Base-by-base conservation (phyloP, 1,140 invertebrate species). In the Trinorchestia longiramus region DNA sequence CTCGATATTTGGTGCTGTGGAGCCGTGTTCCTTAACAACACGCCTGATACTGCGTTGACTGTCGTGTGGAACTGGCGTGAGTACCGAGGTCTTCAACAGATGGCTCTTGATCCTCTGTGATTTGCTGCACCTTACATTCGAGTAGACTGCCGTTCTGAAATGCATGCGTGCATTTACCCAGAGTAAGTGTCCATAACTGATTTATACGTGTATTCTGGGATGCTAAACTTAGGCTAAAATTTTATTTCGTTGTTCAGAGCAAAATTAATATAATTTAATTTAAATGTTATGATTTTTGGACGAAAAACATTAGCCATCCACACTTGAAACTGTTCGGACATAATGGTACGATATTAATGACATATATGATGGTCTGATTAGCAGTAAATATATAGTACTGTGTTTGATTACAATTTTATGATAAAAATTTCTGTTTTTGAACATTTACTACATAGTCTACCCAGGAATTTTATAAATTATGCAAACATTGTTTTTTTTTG, bases 1-100 rank as follows among this genome's bases (percentile, higher is more conserved):
- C 88, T 90, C 88, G 88, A 90, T 90, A 90, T 43, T 43, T 90
- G n/a, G 88, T 42, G 43, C 88, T 90, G 88, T 43, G 88, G 88
- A 42, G 43, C 88, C 41, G 88, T 90, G 88, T 42, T 90, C 43
- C 88, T 87, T 90, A 90, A 90, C 88, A 41, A 43, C 88, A 36
- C 88, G n/a, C 88, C 88, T 42, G 36, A 77, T 77, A 77, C 62
- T 77, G 62, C 15, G 15, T 36, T 36, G 15, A 77, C 62, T 77
- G 15, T 77, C 62, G 62, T 19, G 28, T 77, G 62, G 15, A 28
- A 77, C 62, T 3, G 15, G 62, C 62, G 62, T 77, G 62, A 77
- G 62, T 11, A 11, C 62, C 36, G 62, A 11, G 11, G 15, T 77
- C 62, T 77, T 77, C 62, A 36, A 36, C 62, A 36, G 15, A 77